phyloP scores from a whole-genome alignment of 1,140 invertebrate genomes.

The Periplaneta americana region DNA sequence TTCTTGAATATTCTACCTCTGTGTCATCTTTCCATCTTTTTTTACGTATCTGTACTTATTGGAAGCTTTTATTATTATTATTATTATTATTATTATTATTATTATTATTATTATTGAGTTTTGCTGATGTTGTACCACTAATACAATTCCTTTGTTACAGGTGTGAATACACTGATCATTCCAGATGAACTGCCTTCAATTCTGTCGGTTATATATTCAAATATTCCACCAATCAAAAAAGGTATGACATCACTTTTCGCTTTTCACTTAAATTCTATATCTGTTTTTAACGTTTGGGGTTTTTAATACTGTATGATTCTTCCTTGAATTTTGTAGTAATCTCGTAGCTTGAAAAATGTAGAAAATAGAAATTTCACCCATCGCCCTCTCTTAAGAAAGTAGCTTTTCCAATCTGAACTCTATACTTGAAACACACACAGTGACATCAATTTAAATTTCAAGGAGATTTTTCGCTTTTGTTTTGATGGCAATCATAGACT shows the following conservation, averaged over 20 bases:
- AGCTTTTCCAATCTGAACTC: no score
- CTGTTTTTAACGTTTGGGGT: not conserved
- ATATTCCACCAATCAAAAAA: constrained; percentile 78
- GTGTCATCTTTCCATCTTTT: not conserved
- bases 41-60: not conserved
- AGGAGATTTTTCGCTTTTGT: no score
- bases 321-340: no score
- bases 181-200: constrained; percentile 71
- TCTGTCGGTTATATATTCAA: constrained; percentile 69
- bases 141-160: constrained; percentile 32
- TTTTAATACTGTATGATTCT: no score
- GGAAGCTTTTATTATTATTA: not conserved
- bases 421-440: no score
- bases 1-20: not conserved
- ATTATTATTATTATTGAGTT: not conserved
- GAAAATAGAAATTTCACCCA: no score
- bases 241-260: constrained; percentile 47
- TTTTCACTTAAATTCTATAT: not conserved
- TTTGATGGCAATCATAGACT: no score
- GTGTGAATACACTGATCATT: constrained; percentile 48
- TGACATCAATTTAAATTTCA: no score
- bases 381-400: no score
- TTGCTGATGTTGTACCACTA: not conserved
- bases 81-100: not conserved
- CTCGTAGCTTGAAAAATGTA: no score